Evolutionary conservation across 2,113 vertebrate species (phyloP), one percentile per base, ranked within the genome.

Genomic region (Thalassarche chlororhynchos): DNA sequence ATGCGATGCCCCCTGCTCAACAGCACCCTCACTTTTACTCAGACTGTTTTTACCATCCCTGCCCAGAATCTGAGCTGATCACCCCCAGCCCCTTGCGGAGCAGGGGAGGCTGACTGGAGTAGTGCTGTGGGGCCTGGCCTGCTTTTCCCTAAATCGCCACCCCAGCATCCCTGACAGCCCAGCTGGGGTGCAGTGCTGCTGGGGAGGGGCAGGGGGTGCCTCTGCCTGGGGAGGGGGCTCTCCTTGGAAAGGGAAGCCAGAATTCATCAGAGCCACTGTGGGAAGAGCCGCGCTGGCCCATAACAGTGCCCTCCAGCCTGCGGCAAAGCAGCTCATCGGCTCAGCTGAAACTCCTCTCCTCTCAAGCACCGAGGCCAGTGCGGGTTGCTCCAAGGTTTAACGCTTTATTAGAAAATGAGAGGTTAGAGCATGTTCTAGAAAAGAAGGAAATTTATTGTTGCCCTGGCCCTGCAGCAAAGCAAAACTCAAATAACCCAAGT

Each of bases 401-500:
- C 18, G 21, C 92, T 76, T 71, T 96, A 96, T 96, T 96, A 94
- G 96, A 92, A 97, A 97, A 95, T 68, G 94, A 89, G 82, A 90
- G 87, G 72, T 92, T 96, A 96, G 96, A 96, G 90, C 61, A 84
- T 90, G 95, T 96, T 94, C 51, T 91, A 87, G 87, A 95, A 93
- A 65, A 90, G 49, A 93, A 68, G 70, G 65, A 95, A 93, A 96
- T 94, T 95, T 97, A 96, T 78, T 76, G 91, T 57, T 61, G 52
- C 85, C 92, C 87, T 91, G 86, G 93, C 87, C 95, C 89, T 74
- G 87, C 86, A 96, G 93, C 88, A 84, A 87, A 88, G 85, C 66
- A 80, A 79, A 87, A 75, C 95, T 83, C 84, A 88, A 91, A 90
- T 65, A 97, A 94, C 78, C 62, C 84, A 85, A 17, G 52, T 72